Conservation (phyloP, 2,888 invertebrate species). For the Lottia scabra region DNA sequence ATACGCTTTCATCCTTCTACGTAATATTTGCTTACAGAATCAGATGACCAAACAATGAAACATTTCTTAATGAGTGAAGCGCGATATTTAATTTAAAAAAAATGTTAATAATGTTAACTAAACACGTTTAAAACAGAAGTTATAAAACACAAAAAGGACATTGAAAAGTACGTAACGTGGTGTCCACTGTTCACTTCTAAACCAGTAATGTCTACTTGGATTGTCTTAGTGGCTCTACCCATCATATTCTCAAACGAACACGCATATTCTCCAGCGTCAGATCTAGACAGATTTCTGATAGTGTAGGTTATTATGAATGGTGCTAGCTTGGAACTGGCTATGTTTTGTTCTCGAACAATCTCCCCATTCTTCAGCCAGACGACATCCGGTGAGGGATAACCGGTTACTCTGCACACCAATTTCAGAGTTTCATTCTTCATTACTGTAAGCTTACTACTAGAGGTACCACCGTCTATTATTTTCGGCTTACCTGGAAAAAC, state of each 20-base stretch:
- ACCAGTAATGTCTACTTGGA: conserved; percentile 15
- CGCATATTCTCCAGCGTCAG: conserved; percentile 20
- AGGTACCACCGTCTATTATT: neutral
- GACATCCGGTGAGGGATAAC: conserved; percentile 78
- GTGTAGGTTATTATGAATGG: conserved; percentile 32
- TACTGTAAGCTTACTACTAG: neutral
- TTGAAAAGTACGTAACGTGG: neutral
- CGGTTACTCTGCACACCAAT: conserved; percentile 79
- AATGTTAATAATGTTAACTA: no score
- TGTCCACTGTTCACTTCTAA: neutral
- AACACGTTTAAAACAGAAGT: no score
- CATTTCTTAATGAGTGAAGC: no score
- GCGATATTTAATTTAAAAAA: no score
- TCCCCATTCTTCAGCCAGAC: conserved; percentile 74
- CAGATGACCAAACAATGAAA: no score
- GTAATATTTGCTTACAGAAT: no score
- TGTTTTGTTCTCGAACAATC: conserved; percentile 17
- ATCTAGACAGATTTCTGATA: conserved; percentile 9
- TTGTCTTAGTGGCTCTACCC: conserved; percentile 16
- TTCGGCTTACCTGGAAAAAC: neutral
- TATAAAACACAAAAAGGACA: no score
- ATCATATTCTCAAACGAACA: conserved; percentile 25
- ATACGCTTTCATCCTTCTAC: no score
- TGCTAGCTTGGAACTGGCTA: conserved; percentile 26
- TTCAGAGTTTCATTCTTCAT: conserved; percentile 76